Evolutionary conservation across 2,888 invertebrate genomes (phyloP), one percentile per base, ranked within the genome.

Genomic region (Bellardia pandia): DNA sequence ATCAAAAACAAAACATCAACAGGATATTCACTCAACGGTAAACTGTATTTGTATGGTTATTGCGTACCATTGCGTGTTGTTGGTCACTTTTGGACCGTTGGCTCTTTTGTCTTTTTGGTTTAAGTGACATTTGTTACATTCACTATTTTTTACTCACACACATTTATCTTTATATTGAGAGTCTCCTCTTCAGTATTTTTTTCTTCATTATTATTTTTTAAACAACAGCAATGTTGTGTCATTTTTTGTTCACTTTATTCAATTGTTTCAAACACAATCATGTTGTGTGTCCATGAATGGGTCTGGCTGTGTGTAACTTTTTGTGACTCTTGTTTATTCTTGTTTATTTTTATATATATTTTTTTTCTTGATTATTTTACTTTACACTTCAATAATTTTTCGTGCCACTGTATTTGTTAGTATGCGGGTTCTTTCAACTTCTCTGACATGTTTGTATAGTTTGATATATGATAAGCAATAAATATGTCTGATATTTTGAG

Each of bases 391-490:
- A 86, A 77, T 74, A 69, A 77, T 84, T 84, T 80, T 82, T 74
- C 33, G 42, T 66, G 16, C 23, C 37, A 37, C 40, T 14, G 14
- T 8, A 8, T 16, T 33, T 53, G 33, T 62, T n/a, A n/a, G 42
- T 60, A 16, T 53, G 58, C n/a, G 53, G 13, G 6, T 53, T 75
- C 16, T n/a, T 40, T 72, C 9, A 23, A 33, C 5, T 8, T 75
- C 62, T 71, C 16, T 81, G 86, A 85, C 80, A 84, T 86, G 81
- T 88, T 89, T 88, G 77, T 86, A 53, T 76, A 72, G 66, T 72
- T 83, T 89, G 90, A 89, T 88, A 76, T 86, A 89, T 88, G 89
- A 88, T 88, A 89, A 89, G 86, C 87, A 89, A 88, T 90, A 89
- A 89, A 89, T 88, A 76, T 89, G 88, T 89, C 88, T 88, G 86